Evolutionary conservation across 2,113 vertebrate genomes (phyloP), one percentile per base, ranked within the genome.

Genomic region (Recurvirostra avosetta): DNA sequence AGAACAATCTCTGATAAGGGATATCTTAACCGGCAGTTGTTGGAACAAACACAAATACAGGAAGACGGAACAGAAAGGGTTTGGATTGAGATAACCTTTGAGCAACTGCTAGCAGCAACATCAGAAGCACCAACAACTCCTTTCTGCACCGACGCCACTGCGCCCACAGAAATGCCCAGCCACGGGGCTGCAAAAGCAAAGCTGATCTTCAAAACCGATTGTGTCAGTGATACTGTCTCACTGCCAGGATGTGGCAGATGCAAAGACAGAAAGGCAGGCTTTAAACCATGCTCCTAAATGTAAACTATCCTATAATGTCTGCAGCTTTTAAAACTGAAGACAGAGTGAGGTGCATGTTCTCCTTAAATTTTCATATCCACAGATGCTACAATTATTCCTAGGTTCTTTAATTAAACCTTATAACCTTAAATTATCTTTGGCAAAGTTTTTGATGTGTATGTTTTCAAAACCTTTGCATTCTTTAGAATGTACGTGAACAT

Each of bases 1-100:
- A 62, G 67, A 90, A 84, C 52, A 38, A 72, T 67, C 79, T 75
- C 75, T 0, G 20, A 78, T 68, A 91, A 90, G 56, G 50, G 47
- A 12, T 77, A 81, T 67, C 85, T 86, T 62, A 83, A 90, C 56
- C 6, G 2, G 79, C 43, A 71, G 43, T 81, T 40, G 43, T 38
- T 85, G 86, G 68, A 96, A 89, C 66, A 82, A 88, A 66, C n/a
- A 91, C 26, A 91, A 92, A 61, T 15, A 32, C 49, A 82, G 92
- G 84, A 94, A 94, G 84, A 62, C 0, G 11, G 70, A 92, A 92
- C 56, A 90, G 83, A 94, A 74, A 84, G 58, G 34, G 56, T 34
- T 15, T 86, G 72, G 81, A 61, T 77, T 84, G 53, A 79, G 88
- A 74, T 75, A 91, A 96, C 45, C 84, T 90, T 27, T 55, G 77